Evolutionary conservation across 2,888 invertebrate species (phyloP), one percentile per base, ranked within the genome.

Genomic region (Rambutsinella grinnellia): DNA sequence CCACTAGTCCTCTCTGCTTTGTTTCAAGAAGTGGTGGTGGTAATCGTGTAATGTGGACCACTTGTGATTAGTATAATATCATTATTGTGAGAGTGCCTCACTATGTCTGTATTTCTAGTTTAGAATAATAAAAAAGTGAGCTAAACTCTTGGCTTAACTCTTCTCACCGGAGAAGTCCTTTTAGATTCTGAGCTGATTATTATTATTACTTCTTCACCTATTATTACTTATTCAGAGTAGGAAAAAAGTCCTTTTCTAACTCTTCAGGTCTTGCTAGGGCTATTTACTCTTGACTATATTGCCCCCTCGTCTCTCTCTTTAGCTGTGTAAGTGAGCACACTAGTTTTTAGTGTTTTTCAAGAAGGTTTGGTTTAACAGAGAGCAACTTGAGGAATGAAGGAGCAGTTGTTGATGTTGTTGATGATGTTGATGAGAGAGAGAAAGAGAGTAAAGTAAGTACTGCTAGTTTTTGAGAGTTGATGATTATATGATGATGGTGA

Each of bases 361-460:
- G 74, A 74, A 63, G 74, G 74, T 72, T 72, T 72, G 66, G 72
- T 61, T 67, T 58, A 65, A 61, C 67, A 66, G 74, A 74, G 74
- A 67, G 74, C 67, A 74, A 74, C 74, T 74, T 74, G 74, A 74
- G 74, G 67, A 74, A 74, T 74, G 66, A 74, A 74, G 74, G 67
- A 72, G 72, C 56, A 66, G 65, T 72, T 72, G 72, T 72, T 72
- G 65, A 72, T 72, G 72, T 51, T 47, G 58, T 54, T 62, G 60
- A 23, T 47, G 58, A 53, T 51, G 72, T 46, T 71, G 71, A 36
- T 19, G 62, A 67, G 44, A 47, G 46, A 1, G 62, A 62, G 49
- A 5, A 17, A 13, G 49, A 17, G 49, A 24, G 8, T 54, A 8
- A 10, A n/a, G 8, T 24, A 3, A 5, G 3, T 54, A 24, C 24